Evolutionary conservation across 2,888 invertebrate genomes (phyloP).

Genomic region (Coecobrya sp.): DNA sequence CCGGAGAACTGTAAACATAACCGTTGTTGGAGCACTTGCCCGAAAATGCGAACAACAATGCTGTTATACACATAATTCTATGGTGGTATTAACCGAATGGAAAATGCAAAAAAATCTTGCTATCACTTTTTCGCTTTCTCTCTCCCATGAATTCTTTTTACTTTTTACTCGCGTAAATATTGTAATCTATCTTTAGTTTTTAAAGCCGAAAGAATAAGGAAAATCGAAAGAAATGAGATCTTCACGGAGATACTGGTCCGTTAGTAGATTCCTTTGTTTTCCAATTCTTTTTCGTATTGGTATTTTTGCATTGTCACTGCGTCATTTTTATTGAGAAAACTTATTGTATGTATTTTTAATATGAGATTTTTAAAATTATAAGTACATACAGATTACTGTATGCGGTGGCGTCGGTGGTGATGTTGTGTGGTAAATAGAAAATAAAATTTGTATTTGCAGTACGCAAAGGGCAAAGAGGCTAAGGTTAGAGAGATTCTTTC

Average conservation of each 20-base stretch:
- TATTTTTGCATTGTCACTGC: constrained; percentile 65
- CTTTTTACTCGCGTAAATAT: constrained; percentile 71
- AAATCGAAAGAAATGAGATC: constrained; percentile 13
- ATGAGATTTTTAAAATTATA: not conserved
- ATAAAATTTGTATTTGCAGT: constrained; percentile 48
- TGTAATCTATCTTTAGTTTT: constrained; percentile 71
- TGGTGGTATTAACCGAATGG: constrained; percentile 47
- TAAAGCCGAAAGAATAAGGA: constrained; percentile 49
- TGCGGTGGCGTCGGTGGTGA: constrained; percentile 57
- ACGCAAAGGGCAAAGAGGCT: constrained; percentile 62
- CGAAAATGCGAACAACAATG: constrained; percentile 37
- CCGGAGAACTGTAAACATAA: constrained; percentile 61
- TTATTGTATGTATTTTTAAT: not conserved
- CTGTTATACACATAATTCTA: constrained; percentile 46
- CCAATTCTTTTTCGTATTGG: constrained; percentile 21
- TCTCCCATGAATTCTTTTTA: constrained; percentile 57
- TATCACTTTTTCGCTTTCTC: constrained; percentile 71
- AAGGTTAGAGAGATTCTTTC: constrained; percentile 54
- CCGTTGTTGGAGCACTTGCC: constrained; percentile 49
- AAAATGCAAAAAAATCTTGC: constrained; percentile 51
- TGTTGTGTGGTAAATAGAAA: constrained; percentile 69
- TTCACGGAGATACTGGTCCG: not conserved
- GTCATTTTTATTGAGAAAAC: constrained; percentile 62
- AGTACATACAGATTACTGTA: constrained; percentile 1
- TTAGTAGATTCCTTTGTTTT: not conserved